A percentile compares a stretch with the other conserved stretches of the same genome.
Evolutionary conservation across 2,113 vertebrate species (phyloP).

Genomic region (Orientallactaga bullata): DNA sequence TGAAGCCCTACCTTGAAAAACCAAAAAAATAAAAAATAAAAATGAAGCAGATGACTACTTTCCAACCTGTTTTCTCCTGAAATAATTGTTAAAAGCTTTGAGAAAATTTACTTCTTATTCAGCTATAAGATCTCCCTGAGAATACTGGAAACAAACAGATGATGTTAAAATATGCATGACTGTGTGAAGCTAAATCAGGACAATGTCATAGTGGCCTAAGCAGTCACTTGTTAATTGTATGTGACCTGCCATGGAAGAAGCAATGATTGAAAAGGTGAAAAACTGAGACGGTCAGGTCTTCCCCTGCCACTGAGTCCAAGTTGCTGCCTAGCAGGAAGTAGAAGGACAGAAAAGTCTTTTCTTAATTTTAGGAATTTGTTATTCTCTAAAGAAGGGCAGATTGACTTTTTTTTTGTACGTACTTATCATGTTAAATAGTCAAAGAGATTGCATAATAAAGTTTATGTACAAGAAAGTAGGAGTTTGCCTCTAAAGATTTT

Average conservation of each 20-base stretch:
- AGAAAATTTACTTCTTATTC: constrained; percentile 1
- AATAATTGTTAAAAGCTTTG: constrained; percentile 1
- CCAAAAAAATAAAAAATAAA: too few relatives aligned
- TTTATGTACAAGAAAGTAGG: background rate
- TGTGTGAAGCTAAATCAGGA: constrained; percentile 8
- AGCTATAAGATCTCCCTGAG: background rate
- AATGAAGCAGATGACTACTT: background rate
- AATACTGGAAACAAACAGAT: background rate
- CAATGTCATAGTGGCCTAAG: background rate
- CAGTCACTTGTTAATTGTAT: background rate
- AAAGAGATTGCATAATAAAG: constrained; percentile 5
- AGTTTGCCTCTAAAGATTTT: background rate
- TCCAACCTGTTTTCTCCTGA: background rate
- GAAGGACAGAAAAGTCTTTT: background rate
- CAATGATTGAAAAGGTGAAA: background rate
- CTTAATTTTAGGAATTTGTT: constrained; percentile 10
- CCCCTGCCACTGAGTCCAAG: background rate
- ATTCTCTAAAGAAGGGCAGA: background rate
- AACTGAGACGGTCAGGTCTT: background rate
- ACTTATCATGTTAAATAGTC: background rate
- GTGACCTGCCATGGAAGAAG: background rate
- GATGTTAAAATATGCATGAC: constrained; percentile 7
- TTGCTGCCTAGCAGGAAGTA: constrained; percentile 5
- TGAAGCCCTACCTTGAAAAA: too few relatives aligned
- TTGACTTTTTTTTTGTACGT: background rate